Percentiles rank a stretch among this genome's conserved stretches.
Evolutionary conservation across 2,888 invertebrate genomes (phyloP).

Genomic region (Sinhomidia bicolor): DNA sequence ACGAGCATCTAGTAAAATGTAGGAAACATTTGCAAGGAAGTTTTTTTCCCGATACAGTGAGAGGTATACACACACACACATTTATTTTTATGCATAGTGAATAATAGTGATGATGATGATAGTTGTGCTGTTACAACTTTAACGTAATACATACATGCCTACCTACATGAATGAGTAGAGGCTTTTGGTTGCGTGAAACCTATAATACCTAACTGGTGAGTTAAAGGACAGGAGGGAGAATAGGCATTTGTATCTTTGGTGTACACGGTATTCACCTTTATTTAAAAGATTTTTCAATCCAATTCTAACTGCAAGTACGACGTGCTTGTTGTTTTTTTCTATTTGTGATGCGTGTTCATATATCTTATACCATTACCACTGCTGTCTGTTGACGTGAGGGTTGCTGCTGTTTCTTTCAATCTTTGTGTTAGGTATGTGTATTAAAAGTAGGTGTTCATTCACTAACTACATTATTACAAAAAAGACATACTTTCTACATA

Average conservation of each 20-base stretch:
- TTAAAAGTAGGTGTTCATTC: background rate
- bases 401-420: constrained; percentile 49
- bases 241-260: background rate
- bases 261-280: constrained; percentile 2
- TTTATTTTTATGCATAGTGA: background rate
- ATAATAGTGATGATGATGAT: background rate
- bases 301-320: constrained; percentile 1
- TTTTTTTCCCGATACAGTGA: background rate
- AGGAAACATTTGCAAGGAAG: constrained; percentile 51
- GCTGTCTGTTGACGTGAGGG: background rate
- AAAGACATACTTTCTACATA: background rate
- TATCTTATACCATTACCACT: background rate
- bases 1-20: constrained; percentile 19
- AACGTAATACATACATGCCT: background rate
- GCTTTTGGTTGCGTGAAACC: background rate
- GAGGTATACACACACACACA: background rate
- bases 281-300: background rate
- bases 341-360: background rate
- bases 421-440: background rate
- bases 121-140: background rate
- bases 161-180: background rate
- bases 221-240: constrained; percentile 26
- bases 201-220: background rate
- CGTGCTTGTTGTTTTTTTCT: too few relatives aligned
- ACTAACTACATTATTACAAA: background rate